Evolutionary conservation across 2,888 invertebrate genomes (phyloP).

Genomic region (Cryptus viduatorius): DNA sequence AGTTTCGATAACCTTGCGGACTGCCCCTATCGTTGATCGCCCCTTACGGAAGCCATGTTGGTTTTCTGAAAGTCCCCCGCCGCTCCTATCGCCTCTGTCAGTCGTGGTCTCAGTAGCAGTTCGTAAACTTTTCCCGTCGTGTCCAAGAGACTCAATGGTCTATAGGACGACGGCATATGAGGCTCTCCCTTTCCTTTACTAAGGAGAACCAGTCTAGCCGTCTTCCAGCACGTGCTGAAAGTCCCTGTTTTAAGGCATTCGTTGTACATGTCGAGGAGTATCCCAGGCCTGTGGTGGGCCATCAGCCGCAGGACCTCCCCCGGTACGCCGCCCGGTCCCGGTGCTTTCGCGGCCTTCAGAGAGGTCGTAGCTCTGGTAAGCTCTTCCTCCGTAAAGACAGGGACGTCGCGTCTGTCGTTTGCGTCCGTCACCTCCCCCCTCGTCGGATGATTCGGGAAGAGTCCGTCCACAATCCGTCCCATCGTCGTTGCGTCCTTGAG

Average conservation of each 20-base stretch:
- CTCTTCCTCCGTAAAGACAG: constrained; percentile 40
- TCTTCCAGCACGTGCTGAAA: constrained; percentile 38
- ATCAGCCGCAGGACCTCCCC: constrained; percentile 53
- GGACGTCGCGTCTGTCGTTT: neutral
- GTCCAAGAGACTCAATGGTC: constrained; percentile 73
- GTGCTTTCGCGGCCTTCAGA: neutral
- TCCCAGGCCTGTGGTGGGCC: constrained; percentile 27
- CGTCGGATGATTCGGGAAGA: constrained; percentile 51
- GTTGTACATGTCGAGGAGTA: constrained; percentile 58
- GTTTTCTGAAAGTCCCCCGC: constrained; percentile 19
- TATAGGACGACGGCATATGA: constrained; percentile 56
- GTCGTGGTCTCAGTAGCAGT: constrained; percentile 70
- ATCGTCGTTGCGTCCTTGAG: constrained; percentile 42
- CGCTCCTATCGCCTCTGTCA: constrained; percentile 64
- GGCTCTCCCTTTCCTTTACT: constrained; percentile 62
- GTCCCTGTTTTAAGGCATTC: constrained; percentile 39
- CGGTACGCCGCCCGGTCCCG: constrained; percentile 45
- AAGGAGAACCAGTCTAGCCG: constrained; percentile 30
- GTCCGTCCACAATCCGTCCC: constrained; percentile 41
- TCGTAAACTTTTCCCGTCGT: constrained; percentile 73
- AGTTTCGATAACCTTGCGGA: neutral
- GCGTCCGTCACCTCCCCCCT: constrained; percentile 14
- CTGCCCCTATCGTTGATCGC: constrained; percentile 62
- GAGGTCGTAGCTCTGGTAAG: constrained; percentile 27
- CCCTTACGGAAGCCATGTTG: constrained; percentile 63